Base-by-base conservation (phyloP, 2,888 invertebrate species). In the Protodeltote pygarga region DNA sequence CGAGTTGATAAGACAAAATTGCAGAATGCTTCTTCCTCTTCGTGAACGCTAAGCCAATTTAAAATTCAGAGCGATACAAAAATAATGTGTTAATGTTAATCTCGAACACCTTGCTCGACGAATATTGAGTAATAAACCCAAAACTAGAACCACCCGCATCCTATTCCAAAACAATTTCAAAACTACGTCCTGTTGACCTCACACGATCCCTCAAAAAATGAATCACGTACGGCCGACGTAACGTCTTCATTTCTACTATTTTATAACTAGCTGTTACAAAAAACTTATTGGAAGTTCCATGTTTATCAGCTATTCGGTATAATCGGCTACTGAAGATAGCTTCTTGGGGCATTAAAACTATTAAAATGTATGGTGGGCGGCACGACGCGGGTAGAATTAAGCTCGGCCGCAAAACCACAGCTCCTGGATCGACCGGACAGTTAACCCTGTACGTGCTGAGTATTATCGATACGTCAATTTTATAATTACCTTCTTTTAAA, bases 391-490 rank as follows among this genome's bases (percentile, higher is more conserved):
- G 81, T 63, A 64, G 80, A 81, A 83, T 82, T 83, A 81, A 83
- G 80, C 81, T 81, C 72, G 67, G 83, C 89, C 89, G 73, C 89
- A 90, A 68, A 87, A 89, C 91, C 90, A 83, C 90, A 90, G 89
- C 87, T 90, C 74, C 87, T 87, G 87, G 83, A 79, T 69, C 73
- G 77, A 73, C 80, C 69, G 80, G 79, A 81, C 80, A 77, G 79
- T 81, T 82, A 83, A 73, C 77, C 73, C 69, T 45, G 46, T 72
- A 54, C 68, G 62, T 70, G 69, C 58, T 24, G 52, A 58, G 57
- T 71, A 74, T 73, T 80, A 82, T 78, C 78, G 77, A 78, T 78
- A 75, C 66, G 48, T 65, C 68, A 51, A 69, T 75, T 75, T 78
- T 68, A 78, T 81, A 83, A 84, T 79, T 79, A 76, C 70, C 67